These are phyloP conservation scores for Netelia inedita DNA, from an alignment of 2,888 invertebrate species.

Conservation along the genomic window DNA sequence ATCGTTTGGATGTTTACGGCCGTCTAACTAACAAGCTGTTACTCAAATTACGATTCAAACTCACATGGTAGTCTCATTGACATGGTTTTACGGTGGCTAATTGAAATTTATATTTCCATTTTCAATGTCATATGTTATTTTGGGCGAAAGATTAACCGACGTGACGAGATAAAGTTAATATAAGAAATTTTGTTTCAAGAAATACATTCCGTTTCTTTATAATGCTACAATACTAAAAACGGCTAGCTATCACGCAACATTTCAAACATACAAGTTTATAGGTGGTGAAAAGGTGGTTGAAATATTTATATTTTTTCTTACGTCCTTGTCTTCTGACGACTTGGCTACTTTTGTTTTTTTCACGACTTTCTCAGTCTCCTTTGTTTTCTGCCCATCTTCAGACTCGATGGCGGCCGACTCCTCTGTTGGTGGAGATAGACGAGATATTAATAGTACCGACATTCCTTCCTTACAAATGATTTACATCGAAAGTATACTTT, in stretches of 20 bases:
- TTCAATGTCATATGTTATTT: too few species aligned
- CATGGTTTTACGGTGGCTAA: too few species aligned
- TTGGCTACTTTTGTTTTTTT: conserved; percentile 49
- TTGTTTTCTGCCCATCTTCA: conserved; percentile 19
- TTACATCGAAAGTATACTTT: too few species aligned
- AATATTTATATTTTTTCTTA: conserved; percentile 3
- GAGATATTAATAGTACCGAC: neutral
- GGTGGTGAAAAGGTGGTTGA: neutral
- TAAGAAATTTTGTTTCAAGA: too few species aligned
- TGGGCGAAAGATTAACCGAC: too few species aligned
- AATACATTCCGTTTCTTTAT: too few species aligned
- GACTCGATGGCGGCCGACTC: conserved; percentile 34
- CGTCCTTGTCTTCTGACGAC: conserved; percentile 60
- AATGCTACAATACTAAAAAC: too few species aligned
- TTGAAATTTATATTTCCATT: too few species aligned
- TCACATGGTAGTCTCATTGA: too few species aligned
- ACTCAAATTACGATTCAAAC: neutral
- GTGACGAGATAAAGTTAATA: too few species aligned
- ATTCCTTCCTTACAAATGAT: neutral
- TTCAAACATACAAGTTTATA: too few species aligned
- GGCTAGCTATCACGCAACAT: too few species aligned
- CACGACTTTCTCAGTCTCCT: conserved; percentile 28
- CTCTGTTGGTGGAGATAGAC: conserved; percentile 28
- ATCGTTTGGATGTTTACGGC: conserved; percentile 32
- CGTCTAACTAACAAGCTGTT: conserved; percentile 35